Conservation (phyloP, 1,140 invertebrate genomes). For the Venturia canescens region DNA sequence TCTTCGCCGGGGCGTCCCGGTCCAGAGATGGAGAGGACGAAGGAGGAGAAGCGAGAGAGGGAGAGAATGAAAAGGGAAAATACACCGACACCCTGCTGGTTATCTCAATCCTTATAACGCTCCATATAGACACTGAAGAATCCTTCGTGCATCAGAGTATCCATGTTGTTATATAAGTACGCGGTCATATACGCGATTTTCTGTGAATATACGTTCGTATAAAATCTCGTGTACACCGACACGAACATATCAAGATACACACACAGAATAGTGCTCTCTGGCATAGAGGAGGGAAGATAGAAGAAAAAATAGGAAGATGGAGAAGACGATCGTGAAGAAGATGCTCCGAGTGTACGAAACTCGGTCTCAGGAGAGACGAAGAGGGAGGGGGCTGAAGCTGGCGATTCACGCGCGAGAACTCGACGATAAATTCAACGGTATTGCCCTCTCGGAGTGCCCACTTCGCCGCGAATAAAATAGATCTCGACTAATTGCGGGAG, state of each 20-base stretch:
- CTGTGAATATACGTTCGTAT: constrained; percentile 47
- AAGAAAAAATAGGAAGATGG: constrained; percentile 35
- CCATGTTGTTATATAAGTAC: not conserved
- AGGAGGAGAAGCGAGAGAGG: not conserved
- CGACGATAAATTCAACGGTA: constrained; percentile 28
- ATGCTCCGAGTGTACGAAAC: constrained; percentile 24
- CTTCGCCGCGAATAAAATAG: constrained; percentile 33
- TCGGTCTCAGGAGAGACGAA: not conserved
- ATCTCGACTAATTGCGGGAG: constrained; percentile 35
- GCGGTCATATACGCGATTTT: constrained; percentile 29
- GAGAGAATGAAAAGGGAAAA: not conserved
- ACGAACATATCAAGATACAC: not conserved
- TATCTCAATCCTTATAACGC: constrained; percentile 36
- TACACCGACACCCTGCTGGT: constrained; percentile 38
- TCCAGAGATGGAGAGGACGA: not conserved
- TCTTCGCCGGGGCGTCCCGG: constrained; percentile 2
- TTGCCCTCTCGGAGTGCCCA: not conserved
- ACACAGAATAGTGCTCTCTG: no score
- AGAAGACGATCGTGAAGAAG: constrained; percentile 35
- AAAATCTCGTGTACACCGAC: not conserved
- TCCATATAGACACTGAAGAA: constrained; percentile 12
- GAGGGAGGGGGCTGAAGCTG: not conserved
- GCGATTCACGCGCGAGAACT: constrained; percentile 16
- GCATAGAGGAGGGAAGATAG: no score
- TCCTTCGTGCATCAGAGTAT: constrained; percentile 1